A percentile compares a stretch with the other conserved stretches of the same genome.
Evolutionary conservation across 2,113 vertebrate species (phyloP).

Genomic region (Phaetusa simplex): DNA sequence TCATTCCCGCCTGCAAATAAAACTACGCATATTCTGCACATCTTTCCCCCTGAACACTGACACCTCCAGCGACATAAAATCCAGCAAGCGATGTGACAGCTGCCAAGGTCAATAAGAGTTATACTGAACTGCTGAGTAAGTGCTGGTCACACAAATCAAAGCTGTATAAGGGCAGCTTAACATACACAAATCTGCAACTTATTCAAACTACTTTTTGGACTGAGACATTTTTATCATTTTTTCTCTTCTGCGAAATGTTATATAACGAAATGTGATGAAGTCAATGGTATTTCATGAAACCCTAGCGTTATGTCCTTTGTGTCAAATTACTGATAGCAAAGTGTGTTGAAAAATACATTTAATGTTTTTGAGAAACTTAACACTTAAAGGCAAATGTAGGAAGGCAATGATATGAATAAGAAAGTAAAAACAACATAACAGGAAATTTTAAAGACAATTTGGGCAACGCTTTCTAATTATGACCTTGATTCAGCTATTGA

Average conservation of each 20-base stretch:
- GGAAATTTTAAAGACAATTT: background rate
- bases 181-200: conserved; percentile 61
- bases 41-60: conserved; percentile 53
- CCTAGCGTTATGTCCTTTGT: background rate
- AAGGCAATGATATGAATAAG: background rate
- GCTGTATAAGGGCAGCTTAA: conserved; percentile 56
- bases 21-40: conserved; percentile 40
- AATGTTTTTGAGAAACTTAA: background rate
- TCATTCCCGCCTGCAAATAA: conserved; percentile 55
- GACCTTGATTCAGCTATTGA: background rate
- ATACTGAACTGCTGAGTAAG: conserved; percentile 70
- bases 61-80: conserved; percentile 68
- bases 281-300: background rate
- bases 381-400: background rate
- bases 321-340: conserved; percentile 12
- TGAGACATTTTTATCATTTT: conserved; percentile 38
- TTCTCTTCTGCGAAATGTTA: background rate
- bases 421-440: background rate
- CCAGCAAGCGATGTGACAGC: conserved; percentile 65
- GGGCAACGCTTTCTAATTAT: background rate
- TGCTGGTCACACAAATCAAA: conserved; percentile 68
- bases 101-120: conserved; percentile 76
- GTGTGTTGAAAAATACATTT: background rate
- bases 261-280: conserved; percentile 19
- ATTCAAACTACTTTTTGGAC: conserved; percentile 47